phyloP scores from a whole-genome alignment of 1,140 invertebrate species.

The Homarus americanus region DNA sequence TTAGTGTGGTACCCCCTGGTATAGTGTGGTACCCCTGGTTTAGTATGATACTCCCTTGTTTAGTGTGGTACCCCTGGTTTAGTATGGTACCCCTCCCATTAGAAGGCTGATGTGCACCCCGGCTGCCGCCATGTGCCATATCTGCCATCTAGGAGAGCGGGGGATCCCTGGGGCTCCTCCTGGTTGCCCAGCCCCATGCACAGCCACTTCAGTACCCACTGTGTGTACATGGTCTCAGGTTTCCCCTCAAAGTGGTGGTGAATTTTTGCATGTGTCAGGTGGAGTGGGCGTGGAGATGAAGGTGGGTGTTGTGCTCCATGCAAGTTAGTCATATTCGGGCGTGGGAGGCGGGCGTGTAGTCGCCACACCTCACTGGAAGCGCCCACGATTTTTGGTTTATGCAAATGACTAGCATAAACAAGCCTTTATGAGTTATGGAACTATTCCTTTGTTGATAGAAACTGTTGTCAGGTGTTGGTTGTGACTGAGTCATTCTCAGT shows the following conservation, averaged over 20 bases:
- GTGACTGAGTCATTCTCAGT: not conserved
- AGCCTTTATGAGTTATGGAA: slow-evolving; percentile 1
- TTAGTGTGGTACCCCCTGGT: too few species aligned
- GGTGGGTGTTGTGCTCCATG: not conserved
- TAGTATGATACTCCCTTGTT: too few species aligned
- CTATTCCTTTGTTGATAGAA: not conserved
- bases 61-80: too few species aligned
- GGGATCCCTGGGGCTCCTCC: too few species aligned
- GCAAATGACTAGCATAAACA: not conserved
- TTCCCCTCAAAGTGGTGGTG: not conserved
- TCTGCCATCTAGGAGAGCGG: too few species aligned
- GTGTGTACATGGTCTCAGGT: slow-evolving; percentile 8
- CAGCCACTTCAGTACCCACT: not conserved
- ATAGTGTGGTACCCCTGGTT: too few species aligned
- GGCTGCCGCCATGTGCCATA: too few species aligned
- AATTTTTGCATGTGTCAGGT: slow-evolving; percentile 12
- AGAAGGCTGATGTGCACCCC: too few species aligned
- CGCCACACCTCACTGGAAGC: not conserved
- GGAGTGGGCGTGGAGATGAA: not conserved
- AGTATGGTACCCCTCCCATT: too few species aligned
- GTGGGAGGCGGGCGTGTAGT: not conserved
- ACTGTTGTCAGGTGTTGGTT: not conserved
- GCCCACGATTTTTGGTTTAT: slow-evolving; percentile 5
- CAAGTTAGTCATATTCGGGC: slow-evolving; percentile 1
- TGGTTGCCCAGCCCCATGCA: too few species aligned